Percentiles rank a stretch among this genome's conserved stretches.
phyloP scores from a whole-genome alignment of 2,888 invertebrate species.

The Morpho deidamia region DNA sequence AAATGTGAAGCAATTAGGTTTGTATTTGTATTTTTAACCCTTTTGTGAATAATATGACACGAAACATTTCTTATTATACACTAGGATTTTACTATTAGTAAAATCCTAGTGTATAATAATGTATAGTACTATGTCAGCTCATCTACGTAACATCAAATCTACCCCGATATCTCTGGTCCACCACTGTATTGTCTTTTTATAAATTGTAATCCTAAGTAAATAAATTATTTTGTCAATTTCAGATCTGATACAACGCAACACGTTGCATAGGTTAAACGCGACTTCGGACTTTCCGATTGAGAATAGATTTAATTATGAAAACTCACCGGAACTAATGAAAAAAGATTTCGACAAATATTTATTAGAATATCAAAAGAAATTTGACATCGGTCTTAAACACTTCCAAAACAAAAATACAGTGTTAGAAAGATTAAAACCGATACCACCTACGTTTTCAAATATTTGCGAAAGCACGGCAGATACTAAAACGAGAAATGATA shows the following conservation, averaged over 20 bases:
- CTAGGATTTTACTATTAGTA: too few relatives aligned
- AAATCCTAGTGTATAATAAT: too few relatives aligned
- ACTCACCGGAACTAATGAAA: conserved; percentile 23
- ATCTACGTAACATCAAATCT: too few relatives aligned
- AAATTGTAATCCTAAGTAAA: too few relatives aligned
- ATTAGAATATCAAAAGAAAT: conserved; percentile 41
- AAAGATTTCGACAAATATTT: conserved; percentile 48
- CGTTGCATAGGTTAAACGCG: conserved; percentile 25
- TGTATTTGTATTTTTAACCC: too few relatives aligned
- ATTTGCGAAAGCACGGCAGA: conserved; percentile 14
- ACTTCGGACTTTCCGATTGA: conserved; percentile 14
- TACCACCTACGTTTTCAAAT: conserved; percentile 31
- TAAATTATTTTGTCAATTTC: not conserved
- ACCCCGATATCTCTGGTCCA: too few relatives aligned
- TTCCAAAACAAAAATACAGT: conserved; percentile 37
- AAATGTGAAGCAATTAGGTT: conserved; percentile 22
- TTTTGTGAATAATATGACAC: too few relatives aligned
- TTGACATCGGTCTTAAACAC: conserved; percentile 32
- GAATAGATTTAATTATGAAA: conserved; percentile 3
- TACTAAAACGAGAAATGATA: conserved; percentile 17
- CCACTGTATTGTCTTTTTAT: too few relatives aligned
- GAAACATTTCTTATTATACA: too few relatives aligned
- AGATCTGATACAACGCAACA: conserved; percentile 27
- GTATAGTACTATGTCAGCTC: too few relatives aligned
- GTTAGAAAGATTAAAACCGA: conserved; percentile 33